These are phyloP conservation scores for Diorhabda elongata DNA, from an alignment of 1,140 invertebrate genomes.

Conservation along the genomic window DNA sequence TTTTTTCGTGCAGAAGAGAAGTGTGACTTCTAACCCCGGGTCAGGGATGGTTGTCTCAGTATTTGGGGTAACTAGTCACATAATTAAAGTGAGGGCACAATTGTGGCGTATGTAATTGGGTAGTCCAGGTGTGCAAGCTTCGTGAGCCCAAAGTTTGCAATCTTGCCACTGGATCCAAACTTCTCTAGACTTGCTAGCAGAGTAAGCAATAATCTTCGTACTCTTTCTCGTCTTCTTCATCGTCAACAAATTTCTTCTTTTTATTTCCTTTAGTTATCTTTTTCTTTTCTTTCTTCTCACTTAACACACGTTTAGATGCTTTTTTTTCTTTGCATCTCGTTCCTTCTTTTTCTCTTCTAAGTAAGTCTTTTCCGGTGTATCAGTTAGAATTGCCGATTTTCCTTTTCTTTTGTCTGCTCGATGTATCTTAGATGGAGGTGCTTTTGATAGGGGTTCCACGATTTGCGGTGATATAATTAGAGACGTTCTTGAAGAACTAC, in stretches of 20 bases:
- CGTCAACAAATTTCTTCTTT: not conserved
- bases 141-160: conserved; percentile 4
- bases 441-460: not conserved
- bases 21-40: too few relatives aligned
- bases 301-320: too few relatives aligned
- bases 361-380: conserved; percentile 1
- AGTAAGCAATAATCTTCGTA: not conserved
- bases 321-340: not conserved
- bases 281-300: not conserved
- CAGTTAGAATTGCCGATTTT: not conserved
- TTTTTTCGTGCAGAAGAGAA: too few relatives aligned
- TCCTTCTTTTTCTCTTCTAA: not conserved
- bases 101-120: too few relatives aligned
- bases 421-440: not conserved
- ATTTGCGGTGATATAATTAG: too few relatives aligned
- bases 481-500: not conserved
- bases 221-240: not conserved
- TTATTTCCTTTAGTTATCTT: not conserved
- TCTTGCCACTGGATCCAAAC: conserved; percentile 8
- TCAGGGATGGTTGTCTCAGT: too few relatives aligned
- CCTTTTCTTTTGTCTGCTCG: not conserved
- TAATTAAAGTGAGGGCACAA: too few relatives aligned
- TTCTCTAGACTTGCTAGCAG: conserved; percentile 7
- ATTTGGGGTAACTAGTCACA: too few relatives aligned
- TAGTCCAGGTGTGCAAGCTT: not conserved